Evolutionary conservation across 2,113 vertebrate species (phyloP).

Genomic region (Corvus moneduloides): DNA sequence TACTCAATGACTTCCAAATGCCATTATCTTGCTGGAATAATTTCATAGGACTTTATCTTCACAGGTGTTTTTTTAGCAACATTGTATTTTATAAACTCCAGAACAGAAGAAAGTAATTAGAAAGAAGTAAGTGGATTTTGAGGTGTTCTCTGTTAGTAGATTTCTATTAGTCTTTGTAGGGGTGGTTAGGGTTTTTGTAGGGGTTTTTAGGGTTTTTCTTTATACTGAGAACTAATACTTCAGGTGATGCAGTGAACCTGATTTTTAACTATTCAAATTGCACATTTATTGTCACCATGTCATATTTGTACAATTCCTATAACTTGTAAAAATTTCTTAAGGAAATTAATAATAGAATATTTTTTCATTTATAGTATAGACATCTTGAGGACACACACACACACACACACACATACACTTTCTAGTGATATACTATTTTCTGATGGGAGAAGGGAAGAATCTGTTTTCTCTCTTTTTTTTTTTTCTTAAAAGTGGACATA

Average conservation of each 20-base stretch:
- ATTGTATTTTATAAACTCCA: neutral
- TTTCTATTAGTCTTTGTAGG: neutral
- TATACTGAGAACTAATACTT: neutral
- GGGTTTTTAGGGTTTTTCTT: neutral
- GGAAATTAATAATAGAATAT: neutral
- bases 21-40: neutral
- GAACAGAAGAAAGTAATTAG: neutral
- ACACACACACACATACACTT: neutral
- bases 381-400: too few relatives aligned
- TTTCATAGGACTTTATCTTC: neutral
- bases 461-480: neutral
- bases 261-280: neutral
- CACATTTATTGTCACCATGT: neutral
- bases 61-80: neutral
- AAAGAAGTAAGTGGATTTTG: neutral
- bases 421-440: neutral
- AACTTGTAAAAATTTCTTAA: neutral
- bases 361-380: neutral
- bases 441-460: neutral
- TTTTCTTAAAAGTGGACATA: neutral
- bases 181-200: neutral
- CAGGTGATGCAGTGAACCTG: neutral
- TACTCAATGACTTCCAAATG: neutral
- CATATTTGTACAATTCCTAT: neutral
- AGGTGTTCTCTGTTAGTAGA: neutral